phyloP scores from a whole-genome alignment of 2,797 vertebrate genomes.

The Erpetoichthys calabaricus region DNA sequence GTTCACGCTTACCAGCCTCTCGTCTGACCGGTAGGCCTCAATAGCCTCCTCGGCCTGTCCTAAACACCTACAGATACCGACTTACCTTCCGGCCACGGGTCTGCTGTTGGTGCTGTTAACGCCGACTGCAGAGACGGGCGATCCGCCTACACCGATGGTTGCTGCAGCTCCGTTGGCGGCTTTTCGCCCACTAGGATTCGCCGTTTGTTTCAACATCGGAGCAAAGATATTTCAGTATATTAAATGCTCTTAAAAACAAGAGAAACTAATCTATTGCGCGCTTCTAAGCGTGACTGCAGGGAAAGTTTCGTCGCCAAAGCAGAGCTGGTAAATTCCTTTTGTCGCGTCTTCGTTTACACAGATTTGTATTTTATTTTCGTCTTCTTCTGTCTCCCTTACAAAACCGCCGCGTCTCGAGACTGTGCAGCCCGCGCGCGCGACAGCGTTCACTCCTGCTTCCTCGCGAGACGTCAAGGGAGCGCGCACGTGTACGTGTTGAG shows the following conservation, averaged over 20 bases:
- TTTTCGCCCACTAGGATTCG: conserved; percentile 10
- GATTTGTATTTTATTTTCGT: conserved; percentile 12
- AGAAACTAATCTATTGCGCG: neutral
- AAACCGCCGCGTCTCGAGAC: conserved; percentile 24
- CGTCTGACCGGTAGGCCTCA: conserved; percentile 7
- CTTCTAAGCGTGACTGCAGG: neutral
- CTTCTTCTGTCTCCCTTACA: conserved; percentile 4
- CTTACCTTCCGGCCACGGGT: conserved; percentile 16
- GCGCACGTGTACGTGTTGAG: neutral
- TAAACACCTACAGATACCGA: neutral
- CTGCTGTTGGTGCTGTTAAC: conserved; percentile 8
- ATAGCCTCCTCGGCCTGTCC: conserved; percentile 1
- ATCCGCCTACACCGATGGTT: neutral
- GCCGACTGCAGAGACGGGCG: neutral
- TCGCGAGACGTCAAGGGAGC: neutral
- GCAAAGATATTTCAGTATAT: neutral
- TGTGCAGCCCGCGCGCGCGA: conserved; percentile 9
- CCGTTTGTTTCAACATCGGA: conserved; percentile 11
- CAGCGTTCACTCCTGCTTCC: neutral
- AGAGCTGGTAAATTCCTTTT: neutral
- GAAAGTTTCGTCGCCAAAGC: neutral
- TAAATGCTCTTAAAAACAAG: neutral
- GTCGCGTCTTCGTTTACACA: conserved; percentile 14
- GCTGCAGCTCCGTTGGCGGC: conserved; percentile 7
- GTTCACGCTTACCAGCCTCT: neutral